Percentiles rank a stretch among this genome's conserved stretches.
These are phyloP conservation scores for Papilio glaucus DNA, from an alignment of 1,140 invertebrate genomes.

Conservation along the genomic window DNA sequence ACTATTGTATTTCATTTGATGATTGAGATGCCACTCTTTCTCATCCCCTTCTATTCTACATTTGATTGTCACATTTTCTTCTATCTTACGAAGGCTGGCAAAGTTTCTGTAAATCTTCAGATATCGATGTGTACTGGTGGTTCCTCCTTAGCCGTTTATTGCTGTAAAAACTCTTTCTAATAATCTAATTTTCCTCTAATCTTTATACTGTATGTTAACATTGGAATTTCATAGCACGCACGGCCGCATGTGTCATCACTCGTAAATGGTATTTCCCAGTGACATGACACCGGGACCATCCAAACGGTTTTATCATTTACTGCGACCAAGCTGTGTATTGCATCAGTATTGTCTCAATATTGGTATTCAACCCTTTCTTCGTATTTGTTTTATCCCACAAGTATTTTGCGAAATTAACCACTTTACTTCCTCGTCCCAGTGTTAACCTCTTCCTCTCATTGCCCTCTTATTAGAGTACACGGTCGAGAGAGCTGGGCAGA, in stretches of 20 bases:
- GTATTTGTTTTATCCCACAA: neutral
- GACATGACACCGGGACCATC: neutral
- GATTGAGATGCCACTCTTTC: too few species aligned
- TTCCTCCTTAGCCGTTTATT: too few species aligned
- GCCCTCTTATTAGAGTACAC: neutral
- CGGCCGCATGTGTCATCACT: neutral
- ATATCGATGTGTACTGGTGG: too few species aligned
- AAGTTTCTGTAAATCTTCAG: too few species aligned
- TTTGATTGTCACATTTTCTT: too few species aligned
- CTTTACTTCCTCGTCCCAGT: neutral
- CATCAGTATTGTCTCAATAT: neutral
- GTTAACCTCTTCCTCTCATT: neutral
- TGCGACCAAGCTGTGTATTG: neutral
- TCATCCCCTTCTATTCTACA: too few species aligned
- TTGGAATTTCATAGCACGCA: neutral
- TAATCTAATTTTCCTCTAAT: neutral
- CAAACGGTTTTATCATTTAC: neutral
- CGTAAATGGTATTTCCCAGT: constrained; percentile 3
- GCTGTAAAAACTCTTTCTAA: too few species aligned
- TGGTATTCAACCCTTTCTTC: neutral
- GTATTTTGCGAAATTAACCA: neutral
- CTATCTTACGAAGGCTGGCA: too few species aligned
- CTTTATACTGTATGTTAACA: neutral
- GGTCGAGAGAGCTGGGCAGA: neutral
- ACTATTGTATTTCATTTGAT: neutral